phyloP scores from a whole-genome alignment of 2,113 vertebrate genomes.

The Telmatochromis sp. region DNA sequence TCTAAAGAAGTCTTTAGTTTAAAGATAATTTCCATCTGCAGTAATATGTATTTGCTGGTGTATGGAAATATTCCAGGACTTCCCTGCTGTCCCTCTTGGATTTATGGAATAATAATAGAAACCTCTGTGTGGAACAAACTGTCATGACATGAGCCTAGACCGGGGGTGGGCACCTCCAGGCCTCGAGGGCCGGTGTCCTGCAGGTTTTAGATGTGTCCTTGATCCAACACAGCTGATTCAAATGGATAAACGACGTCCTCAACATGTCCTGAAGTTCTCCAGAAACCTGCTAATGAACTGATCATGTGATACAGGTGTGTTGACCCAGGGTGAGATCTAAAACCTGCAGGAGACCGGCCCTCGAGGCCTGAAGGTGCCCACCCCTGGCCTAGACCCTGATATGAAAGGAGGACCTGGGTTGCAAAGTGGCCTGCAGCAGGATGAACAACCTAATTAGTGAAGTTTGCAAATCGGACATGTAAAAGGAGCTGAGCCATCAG shows the following conservation, averaged over 20 bases:
- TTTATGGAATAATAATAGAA: background rate
- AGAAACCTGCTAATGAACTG: accelerated
- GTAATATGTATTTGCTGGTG: background rate
- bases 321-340: accelerated
- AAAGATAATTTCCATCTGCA: background rate
- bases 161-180: accelerated
- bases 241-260: accelerated
- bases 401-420: background rate
- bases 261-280: background rate
- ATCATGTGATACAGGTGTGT: accelerated
- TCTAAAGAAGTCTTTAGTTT: background rate
- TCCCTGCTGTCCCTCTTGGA: background rate
- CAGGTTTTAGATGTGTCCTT: accelerated
- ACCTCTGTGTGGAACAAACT: background rate
- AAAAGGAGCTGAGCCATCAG: background rate
- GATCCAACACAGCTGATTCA: background rate
- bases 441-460: background rate
- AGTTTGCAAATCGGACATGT: background rate
- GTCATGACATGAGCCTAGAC: background rate
- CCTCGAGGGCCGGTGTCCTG: background rate
- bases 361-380: accelerated
- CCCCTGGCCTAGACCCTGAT: background rate
- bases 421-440: background rate
- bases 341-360: accelerated
- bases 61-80: background rate